Conservation (phyloP, 2,888 invertebrate genomes). For the Clepsis dumicolana region DNA sequence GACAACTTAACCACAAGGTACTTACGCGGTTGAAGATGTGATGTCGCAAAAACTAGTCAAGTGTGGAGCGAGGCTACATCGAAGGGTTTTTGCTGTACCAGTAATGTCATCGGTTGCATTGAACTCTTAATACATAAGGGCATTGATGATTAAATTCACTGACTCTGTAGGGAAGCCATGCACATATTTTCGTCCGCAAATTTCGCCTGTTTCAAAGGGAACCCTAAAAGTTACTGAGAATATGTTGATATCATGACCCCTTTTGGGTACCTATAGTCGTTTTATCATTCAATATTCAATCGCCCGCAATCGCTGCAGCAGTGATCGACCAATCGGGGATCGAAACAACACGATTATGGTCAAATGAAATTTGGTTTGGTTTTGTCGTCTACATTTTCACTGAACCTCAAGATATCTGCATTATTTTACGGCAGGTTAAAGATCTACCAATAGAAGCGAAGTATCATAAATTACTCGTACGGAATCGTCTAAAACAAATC, state of each 20-base stretch:
- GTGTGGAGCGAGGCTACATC: constrained; percentile 15
- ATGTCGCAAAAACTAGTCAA: constrained; percentile 37
- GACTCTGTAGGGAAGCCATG: background rate
- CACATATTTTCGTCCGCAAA: background rate
- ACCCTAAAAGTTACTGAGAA: background rate
- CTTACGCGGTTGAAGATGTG: constrained; percentile 19
- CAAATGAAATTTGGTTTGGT: background rate
- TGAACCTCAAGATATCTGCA: too few relatives aligned
- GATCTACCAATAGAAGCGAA: too few relatives aligned
- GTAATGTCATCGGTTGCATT: constrained; percentile 19
- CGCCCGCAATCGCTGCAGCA: constrained; percentile 46
- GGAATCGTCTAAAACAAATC: too few relatives aligned
- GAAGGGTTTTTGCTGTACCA: constrained; percentile 20
- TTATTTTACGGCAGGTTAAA: too few relatives aligned
- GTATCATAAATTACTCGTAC: too few relatives aligned
- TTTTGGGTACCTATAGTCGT: constrained; percentile 27
- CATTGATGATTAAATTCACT: constrained; percentile 14
- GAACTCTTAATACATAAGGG: background rate
- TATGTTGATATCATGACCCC: background rate
- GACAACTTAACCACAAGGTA: constrained; percentile 15
- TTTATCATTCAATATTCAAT: constrained; percentile 55
- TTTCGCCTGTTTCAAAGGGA: background rate
- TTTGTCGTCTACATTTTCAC: too few relatives aligned
- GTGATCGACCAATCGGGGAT: constrained; percentile 61
- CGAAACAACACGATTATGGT: background rate